These are phyloP conservation scores for Unio delphinus DNA, from an alignment of 2,888 invertebrate genomes.

Conservation along the genomic window DNA sequence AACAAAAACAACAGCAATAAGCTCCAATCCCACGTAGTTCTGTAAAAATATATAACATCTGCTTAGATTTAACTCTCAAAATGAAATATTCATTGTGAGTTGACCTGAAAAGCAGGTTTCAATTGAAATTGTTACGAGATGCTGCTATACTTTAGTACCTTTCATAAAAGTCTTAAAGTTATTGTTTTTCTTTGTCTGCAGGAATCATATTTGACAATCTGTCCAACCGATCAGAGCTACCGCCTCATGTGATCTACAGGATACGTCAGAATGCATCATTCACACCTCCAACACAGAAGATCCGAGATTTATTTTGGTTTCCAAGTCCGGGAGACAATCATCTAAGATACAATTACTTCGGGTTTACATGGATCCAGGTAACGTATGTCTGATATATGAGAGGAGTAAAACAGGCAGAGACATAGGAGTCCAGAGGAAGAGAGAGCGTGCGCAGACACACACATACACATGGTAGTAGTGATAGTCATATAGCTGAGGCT, in stretches of 20 bases:
- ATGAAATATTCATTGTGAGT: neutral
- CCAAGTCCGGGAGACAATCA: slow-evolving; percentile 69
- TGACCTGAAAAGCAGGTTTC: neutral
- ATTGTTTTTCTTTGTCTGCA: slow-evolving; percentile 24
- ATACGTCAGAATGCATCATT: slow-evolving; percentile 72
- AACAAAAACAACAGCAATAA: too few relatives aligned
- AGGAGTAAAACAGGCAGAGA: too few relatives aligned
- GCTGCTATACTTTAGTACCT: neutral
- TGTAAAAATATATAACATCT: too few relatives aligned
- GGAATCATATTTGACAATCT: slow-evolving; percentile 71
- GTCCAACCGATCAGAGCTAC: slow-evolving; percentile 61
- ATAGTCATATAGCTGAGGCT: too few relatives aligned
- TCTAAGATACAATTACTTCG: slow-evolving; percentile 74
- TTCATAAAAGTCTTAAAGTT: too few relatives aligned
- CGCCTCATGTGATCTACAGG: slow-evolving; percentile 71
- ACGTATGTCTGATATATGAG: neutral
- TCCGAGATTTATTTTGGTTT: slow-evolving; percentile 70
- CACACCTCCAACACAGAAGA: slow-evolving; percentile 67
- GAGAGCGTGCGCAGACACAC: too few relatives aligned
- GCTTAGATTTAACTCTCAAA: neutral
- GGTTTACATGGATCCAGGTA: slow-evolving; percentile 74
- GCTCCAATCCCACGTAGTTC: too few relatives aligned
- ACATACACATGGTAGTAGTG: too few relatives aligned
- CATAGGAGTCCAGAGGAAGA: too few relatives aligned
- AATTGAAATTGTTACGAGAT: neutral